A percentile compares a stretch with the other conserved stretches of the same genome.
phyloP scores from a whole-genome alignment of 2,888 invertebrate genomes.

The Amphipoea oculea region DNA sequence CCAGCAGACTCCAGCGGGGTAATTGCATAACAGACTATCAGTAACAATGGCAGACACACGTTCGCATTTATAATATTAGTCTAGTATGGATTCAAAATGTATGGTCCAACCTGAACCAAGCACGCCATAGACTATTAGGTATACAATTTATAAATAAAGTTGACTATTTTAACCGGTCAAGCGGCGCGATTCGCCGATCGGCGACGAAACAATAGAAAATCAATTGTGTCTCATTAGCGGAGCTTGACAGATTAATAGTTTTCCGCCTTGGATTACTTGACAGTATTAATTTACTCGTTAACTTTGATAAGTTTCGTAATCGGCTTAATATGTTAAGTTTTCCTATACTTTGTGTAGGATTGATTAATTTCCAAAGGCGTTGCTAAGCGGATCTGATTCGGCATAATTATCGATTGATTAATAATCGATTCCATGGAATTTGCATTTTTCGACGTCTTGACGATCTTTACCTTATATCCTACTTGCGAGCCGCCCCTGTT shows the following conservation, averaged over 20 bases:
- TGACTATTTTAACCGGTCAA: background rate
- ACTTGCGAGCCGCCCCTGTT: background rate
- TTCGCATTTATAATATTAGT: too few species aligned
- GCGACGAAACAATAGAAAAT: too few species aligned
- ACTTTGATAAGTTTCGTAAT: constrained; percentile 29
- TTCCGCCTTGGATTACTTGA: constrained; percentile 30
- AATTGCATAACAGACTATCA: background rate
- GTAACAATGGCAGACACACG: background rate
- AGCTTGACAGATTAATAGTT: background rate
- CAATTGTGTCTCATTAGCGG: too few species aligned
- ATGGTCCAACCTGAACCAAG: background rate
- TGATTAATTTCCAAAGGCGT: constrained; percentile 25
- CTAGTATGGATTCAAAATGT: background rate
- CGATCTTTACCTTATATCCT: background rate
- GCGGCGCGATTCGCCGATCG: too few species aligned
- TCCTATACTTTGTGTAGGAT: constrained; percentile 6
- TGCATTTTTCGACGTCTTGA: background rate
- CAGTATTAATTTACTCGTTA: constrained; percentile 45
- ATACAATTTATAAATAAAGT: too few species aligned
- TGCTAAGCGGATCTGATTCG: constrained; percentile 41
- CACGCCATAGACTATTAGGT: constrained; percentile 22
- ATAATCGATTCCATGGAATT: background rate
- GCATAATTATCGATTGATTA: constrained; percentile 23
- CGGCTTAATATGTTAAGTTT: constrained; percentile 34
- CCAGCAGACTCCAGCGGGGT: background rate